Evolutionary conservation across 2,888 invertebrate species (phyloP).

Genomic region (Chloroclysta siterata): DNA sequence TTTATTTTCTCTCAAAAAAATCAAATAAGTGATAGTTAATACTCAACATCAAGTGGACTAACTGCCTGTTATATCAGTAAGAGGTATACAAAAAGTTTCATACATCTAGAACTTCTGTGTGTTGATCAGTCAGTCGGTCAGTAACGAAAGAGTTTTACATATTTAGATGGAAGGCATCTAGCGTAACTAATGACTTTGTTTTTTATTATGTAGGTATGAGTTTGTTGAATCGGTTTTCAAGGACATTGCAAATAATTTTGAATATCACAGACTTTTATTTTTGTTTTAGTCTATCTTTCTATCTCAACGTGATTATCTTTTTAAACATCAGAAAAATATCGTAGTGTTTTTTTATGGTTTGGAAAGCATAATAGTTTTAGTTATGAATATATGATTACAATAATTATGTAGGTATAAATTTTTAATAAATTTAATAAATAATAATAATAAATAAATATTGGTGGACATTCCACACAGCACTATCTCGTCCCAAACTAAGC

Average conservation of each 20-base stretch:
- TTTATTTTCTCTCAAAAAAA: too few species aligned
- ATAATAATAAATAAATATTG: too few species aligned
- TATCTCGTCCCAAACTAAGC: too few species aligned
- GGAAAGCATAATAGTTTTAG: background rate
- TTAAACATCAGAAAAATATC: background rate
- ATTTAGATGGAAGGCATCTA: background rate
- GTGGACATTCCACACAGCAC: too few species aligned
- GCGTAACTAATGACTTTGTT: background rate
- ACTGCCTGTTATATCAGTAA: too few species aligned
- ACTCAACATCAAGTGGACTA: too few species aligned
- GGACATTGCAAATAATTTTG: background rate
- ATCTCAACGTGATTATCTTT: background rate
- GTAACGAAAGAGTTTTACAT: background rate
- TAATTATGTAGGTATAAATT: too few species aligned
- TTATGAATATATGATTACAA: too few species aligned
- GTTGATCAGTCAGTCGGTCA: background rate
- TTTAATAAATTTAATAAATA: too few species aligned
- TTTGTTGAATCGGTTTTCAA: background rate
- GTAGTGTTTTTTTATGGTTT: background rate
- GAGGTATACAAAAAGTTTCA: too few species aligned
- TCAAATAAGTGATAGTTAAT: too few species aligned
- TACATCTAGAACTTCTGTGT: too few species aligned
- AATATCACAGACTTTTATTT: background rate
- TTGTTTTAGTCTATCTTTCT: background rate
- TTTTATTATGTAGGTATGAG: background rate